A percentile compares a stretch with the other conserved stretches of the same genome.
phyloP scores from a whole-genome alignment of 2,888 invertebrate genomes.

The Drosophila multiciliata region DNA sequence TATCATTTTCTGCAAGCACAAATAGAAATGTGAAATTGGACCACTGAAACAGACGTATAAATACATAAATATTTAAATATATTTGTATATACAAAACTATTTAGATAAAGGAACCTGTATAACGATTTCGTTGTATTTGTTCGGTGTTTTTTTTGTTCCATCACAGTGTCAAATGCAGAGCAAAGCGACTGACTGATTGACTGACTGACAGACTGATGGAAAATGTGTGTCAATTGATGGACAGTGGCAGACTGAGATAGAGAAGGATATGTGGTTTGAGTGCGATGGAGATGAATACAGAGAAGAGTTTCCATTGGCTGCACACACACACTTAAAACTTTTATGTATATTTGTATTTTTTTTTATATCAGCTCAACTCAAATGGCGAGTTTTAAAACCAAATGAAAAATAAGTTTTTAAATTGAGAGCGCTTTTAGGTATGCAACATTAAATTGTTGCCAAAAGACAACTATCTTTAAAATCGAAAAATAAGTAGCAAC shows the following conservation, averaged over 20 bases:
- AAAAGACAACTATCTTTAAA: slow-evolving; percentile 35
- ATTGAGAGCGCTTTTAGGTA: slow-evolving; percentile 41
- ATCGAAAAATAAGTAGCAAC: slow-evolving; percentile 17
- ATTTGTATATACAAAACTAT: not conserved
- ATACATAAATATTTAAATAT: not conserved
- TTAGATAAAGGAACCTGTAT: not conserved
- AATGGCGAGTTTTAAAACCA: slow-evolving; percentile 19
- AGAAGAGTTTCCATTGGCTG: slow-evolving; percentile 28
- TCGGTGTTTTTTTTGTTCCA: slow-evolving; percentile 40
- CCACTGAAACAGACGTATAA: too few species aligned
- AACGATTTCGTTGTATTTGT: slow-evolving; percentile 50
- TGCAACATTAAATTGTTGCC: slow-evolving; percentile 43
- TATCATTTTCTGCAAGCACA: not conserved
- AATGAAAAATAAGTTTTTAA: slow-evolving; percentile 46
- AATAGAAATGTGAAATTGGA: not conserved
- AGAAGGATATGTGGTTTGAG: not conserved
- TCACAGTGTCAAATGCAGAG: slow-evolving; percentile 50
- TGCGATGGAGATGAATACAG: not conserved
- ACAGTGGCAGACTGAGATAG: not conserved
- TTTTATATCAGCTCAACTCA: slow-evolving; percentile 52
- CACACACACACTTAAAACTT: slow-evolving; percentile 38
- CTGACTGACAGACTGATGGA: not conserved
- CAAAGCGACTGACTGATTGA: slow-evolving; percentile 19
- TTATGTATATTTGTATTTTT: not conserved
- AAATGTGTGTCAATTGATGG: not conserved